Evolutionary conservation across 1,140 invertebrate genomes (phyloP).

Genomic region (Macrotrachela quadricornifera): DNA sequence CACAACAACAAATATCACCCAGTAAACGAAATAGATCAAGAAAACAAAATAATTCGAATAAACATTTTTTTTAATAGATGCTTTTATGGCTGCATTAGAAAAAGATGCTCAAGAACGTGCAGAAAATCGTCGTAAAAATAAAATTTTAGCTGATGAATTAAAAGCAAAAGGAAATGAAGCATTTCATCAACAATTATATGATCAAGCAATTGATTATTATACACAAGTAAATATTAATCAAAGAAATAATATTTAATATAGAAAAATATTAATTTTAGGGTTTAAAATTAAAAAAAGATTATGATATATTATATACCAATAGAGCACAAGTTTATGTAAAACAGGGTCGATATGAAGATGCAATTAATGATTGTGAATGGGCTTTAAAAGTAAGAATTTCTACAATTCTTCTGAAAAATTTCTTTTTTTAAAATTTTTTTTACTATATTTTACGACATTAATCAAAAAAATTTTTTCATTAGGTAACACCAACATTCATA

Average conservation of each 20-base stretch:
- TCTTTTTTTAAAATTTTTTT: too few relatives aligned
- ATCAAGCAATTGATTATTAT: constrained; percentile 21
- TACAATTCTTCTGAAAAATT: background rate
- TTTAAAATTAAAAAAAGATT: constrained; percentile 15
- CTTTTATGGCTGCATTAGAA: constrained; percentile 22
- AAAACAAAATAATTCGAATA: constrained; percentile 7
- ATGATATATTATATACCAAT: constrained; percentile 25
- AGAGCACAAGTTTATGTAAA: constrained; percentile 24
- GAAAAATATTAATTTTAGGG: background rate
- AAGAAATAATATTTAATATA: background rate
- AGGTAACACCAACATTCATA: constrained; percentile 13
- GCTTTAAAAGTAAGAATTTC: constrained; percentile 17
- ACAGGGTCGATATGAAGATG: constrained; percentile 19
- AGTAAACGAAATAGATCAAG: background rate
- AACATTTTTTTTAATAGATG: constrained; percentile 12
- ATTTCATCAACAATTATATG: constrained; percentile 20
- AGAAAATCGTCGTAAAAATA: constrained; percentile 13
- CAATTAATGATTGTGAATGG: constrained; percentile 25
- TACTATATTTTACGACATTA: too few relatives aligned
- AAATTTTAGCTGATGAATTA: constrained; percentile 16
- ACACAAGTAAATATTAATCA: constrained; percentile 14
- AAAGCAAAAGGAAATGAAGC: constrained; percentile 25
- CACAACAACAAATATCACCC: background rate
- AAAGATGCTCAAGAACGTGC: constrained; percentile 23
- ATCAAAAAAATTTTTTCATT: too few relatives aligned